Percentiles rank a stretch among this genome's conserved stretches.
Evolutionary conservation across 2,113 vertebrate species (phyloP).

Genomic region (Rostratula benghalensis): DNA sequence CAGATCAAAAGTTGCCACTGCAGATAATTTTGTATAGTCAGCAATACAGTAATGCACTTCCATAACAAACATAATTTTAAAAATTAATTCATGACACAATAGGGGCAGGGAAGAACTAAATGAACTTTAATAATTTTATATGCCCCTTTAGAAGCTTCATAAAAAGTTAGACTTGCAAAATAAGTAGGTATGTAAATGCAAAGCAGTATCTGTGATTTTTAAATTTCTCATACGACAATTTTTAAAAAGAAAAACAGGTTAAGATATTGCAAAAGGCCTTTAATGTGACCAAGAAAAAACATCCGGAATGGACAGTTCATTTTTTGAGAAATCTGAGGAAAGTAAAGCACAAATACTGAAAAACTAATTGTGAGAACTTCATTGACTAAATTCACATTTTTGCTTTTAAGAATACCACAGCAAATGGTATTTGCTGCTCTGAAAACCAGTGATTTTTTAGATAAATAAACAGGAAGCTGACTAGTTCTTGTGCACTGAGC

Average conservation of each 20-base stretch:
- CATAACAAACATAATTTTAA: neutral
- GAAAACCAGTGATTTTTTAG: neutral
- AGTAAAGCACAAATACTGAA: neutral
- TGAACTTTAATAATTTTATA: neutral
- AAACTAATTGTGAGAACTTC: neutral
- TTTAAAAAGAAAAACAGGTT: neutral
- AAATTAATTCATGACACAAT: neutral
- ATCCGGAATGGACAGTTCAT: fast-evolving
- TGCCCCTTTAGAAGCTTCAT: neutral
- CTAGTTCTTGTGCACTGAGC: neutral
- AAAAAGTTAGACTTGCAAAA: neutral
- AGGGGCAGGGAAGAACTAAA: neutral
- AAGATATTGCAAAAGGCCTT: neutral
- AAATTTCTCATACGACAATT: neutral
- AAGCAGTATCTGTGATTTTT: neutral
- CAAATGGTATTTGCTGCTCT: neutral
- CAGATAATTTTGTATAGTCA: neutral
- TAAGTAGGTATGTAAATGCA: neutral
- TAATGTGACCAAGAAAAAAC: neutral
- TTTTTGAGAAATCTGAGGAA: neutral
- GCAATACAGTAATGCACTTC: neutral
- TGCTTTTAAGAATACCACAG: neutral
- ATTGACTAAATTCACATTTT: neutral
- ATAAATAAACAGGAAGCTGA: neutral
- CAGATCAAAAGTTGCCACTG: neutral